phyloP scores from a whole-genome alignment of 2,113 vertebrate species.

The Cynocephalus volans region DNA sequence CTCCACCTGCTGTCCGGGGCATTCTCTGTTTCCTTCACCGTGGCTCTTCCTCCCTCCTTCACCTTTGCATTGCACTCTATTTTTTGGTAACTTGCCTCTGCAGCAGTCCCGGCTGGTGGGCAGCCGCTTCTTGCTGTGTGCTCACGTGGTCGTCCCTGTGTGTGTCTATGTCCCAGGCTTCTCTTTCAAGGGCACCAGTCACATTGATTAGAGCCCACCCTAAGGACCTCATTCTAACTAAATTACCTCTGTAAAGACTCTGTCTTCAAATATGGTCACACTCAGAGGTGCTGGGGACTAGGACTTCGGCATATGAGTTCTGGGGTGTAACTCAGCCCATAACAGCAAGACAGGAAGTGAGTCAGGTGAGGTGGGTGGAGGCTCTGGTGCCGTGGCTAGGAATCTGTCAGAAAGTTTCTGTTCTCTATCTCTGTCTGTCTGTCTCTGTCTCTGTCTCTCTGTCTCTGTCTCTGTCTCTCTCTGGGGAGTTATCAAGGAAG shows the following conservation, averaged over 20 bases:
- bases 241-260: not conserved
- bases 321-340: not conserved
- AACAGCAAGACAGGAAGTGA: not conserved
- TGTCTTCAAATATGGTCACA: not conserved
- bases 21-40: rapidly evolving
- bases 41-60: not conserved
- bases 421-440: no score
- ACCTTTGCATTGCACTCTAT: not conserved
- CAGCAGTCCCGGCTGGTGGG: not conserved
- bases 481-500: not conserved
- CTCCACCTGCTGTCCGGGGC: not conserved
- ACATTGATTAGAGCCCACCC: not conserved
- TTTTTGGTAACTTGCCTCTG: not conserved
- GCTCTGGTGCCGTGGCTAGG: no score
- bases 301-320: not conserved
- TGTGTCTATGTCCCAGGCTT: not conserved
- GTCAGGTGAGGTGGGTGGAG: no score
- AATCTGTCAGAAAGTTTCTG: not conserved
- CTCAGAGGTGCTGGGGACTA: no score
- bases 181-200: not conserved
- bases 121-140: not conserved
- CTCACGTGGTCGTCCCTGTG: not conserved
- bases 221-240: not conserved
- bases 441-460: no score
- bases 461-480: not conserved